Percentiles rank a stretch among this genome's conserved stretches.
phyloP scores from a whole-genome alignment of 1,140 invertebrate species.

The Copidosoma floridanum region DNA sequence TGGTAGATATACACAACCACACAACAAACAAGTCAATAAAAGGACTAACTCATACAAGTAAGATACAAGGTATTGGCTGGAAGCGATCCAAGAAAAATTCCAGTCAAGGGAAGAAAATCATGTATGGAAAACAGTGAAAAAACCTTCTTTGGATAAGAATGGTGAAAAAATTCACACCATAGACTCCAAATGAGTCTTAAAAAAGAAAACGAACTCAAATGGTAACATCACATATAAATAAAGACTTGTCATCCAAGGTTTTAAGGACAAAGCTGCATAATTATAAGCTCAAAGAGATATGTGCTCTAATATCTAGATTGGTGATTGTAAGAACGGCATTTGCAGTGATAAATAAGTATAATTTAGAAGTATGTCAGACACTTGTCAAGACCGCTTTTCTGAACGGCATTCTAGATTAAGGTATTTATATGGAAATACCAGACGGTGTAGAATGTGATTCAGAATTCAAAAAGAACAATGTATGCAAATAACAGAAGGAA shows the following conservation, averaged over 20 bases:
- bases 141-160: neutral
- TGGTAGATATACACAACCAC: neutral
- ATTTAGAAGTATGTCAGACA: neutral
- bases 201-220: neutral
- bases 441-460: neutral
- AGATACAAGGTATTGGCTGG: no score
- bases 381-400: neutral
- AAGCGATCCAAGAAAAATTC: no score
- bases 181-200: neutral
- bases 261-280: neutral
- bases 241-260: neutral
- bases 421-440: slow-evolving; percentile 1
- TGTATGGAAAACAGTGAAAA: neutral
- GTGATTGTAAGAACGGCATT: neutral
- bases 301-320: no score
- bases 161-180: neutral
- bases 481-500: neutral
- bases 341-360: neutral
- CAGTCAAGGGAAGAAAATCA: no score
- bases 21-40: no score
- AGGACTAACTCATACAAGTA: no score
- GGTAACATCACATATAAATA: neutral
- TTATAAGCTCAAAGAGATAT: no score
- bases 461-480: neutral
- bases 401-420: neutral